Base-by-base conservation (phyloP, 2,888 invertebrate genomes). In the Mechanitis messenoides region DNA sequence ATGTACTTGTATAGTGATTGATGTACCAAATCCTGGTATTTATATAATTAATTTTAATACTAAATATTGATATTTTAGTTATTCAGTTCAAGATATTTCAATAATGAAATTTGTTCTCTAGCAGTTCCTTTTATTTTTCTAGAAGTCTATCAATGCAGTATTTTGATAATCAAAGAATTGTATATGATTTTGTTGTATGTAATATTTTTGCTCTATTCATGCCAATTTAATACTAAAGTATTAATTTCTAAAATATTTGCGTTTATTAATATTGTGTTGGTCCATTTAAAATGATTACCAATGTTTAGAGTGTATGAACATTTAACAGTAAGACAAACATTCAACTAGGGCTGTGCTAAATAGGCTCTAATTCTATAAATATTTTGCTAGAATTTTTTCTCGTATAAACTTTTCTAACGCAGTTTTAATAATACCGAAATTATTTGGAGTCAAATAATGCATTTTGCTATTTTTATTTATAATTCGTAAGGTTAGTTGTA, bases 401-500 rank as follows among this genome's bases (percentile, higher is more conserved):
- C 38, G n/a, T 12, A 7, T 58, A 58, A 58, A 56, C 47, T 61
- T 50, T 54, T 54, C 33, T 33, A 45, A 55, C 38, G 38, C 46
- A 35, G 59, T 66, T 61, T 56, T 62, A 64, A 53, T 56, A 64
- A 68, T 69, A 71, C 68, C 68, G 68, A 69, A 72, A 74, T 69
- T 62, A 66, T 65, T 69, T 58, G 62, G 64, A 73, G 72, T 74
- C 72, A 72, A 76, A 72, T 72, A 76, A 77, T 80, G 83, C 84
- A 87, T 87, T 88, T 85, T 78, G 75, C 79, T 80, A 77, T 75
- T 74, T 74, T 74, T 74, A 78, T 83, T 80, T 83, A 83, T 82
- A 79, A 74, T 74, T 71, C 68, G 64, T 74, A 74, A 80, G 74
- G 75, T 72, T 78, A 83, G 77, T 70, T 79, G 55, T 89, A 87